These are phyloP conservation scores for Sparidentex hasta DNA, from an alignment of 2,797 vertebrate genomes.

Conservation along the genomic window DNA sequence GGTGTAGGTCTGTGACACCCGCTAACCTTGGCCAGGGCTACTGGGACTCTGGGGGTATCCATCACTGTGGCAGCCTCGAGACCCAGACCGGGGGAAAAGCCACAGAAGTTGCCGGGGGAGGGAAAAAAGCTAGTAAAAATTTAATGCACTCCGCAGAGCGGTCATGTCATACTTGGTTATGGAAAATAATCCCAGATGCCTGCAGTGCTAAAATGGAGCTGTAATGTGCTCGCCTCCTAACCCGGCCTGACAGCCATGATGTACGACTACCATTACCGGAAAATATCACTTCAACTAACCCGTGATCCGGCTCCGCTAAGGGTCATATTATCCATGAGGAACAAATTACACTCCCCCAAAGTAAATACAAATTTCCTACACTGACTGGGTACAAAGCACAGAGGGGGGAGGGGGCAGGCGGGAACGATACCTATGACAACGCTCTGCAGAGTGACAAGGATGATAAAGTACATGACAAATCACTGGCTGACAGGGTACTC, in stretches of 20 bases:
- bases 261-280: slow-evolving; percentile 99
- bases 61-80: slow-evolving; percentile 89
- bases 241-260: slow-evolving; percentile 99
- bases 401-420: slow-evolving; percentile 77
- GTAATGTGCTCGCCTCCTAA: slow-evolving; percentile 99
- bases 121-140: slow-evolving; percentile 97
- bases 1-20: slow-evolving; percentile 86
- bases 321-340: slow-evolving; percentile 99
- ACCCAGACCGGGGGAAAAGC: slow-evolving; percentile 83
- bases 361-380: slow-evolving; percentile 99
- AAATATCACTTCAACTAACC: slow-evolving; percentile 99
- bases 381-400: slow-evolving; percentile 90
- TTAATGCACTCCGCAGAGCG: slow-evolving; percentile 99
- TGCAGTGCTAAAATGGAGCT: slow-evolving; percentile 99
- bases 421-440: slow-evolving; percentile 87
- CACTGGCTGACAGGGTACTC: slow-evolving; percentile 87
- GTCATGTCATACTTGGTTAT: slow-evolving; percentile 99
- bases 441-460: slow-evolving; percentile 89
- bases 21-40: slow-evolving; percentile 91
- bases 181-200: slow-evolving; percentile 99
- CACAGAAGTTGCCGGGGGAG: slow-evolving; percentile 89
- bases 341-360: slow-evolving; percentile 99
- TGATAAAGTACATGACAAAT: slow-evolving; percentile 94
- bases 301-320: slow-evolving; percentile 99
- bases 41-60: slow-evolving; percentile 88